phyloP scores from a whole-genome alignment of 2,797 vertebrate genomes.

The Sebastes goodei region DNA sequence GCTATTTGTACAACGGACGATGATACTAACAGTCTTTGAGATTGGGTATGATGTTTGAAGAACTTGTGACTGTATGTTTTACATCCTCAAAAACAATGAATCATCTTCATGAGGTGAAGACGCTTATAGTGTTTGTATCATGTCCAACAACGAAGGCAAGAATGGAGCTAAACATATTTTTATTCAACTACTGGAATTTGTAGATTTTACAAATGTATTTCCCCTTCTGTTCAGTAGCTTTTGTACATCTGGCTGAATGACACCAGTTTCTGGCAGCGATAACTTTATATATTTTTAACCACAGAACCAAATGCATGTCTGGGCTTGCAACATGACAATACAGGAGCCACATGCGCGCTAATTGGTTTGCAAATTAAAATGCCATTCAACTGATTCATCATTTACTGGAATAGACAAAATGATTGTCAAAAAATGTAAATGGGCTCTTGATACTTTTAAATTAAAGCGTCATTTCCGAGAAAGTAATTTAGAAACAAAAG shows the following conservation, averaged over 20 bases:
- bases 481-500: neutral
- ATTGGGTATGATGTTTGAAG: neutral
- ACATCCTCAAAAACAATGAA: neutral
- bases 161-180: neutral
- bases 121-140: neutral
- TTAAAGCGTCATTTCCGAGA: neutral
- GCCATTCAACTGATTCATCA: neutral
- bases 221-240: neutral
- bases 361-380: constrained; percentile 10
- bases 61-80: neutral
- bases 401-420: neutral
- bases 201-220: neutral
- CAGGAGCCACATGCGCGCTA: neutral
- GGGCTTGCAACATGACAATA: neutral
- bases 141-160: neutral
- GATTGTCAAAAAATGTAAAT: neutral
- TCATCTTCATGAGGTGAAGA: neutral
- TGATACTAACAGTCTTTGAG: neutral
- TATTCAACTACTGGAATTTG: neutral
- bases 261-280: neutral
- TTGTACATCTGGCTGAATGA: neutral
- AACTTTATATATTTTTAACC: neutral
- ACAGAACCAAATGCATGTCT: neutral
- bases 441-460: neutral
- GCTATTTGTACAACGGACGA: neutral